Evolutionary conservation across 2,113 vertebrate species (phyloP), one percentile per base, ranked within the genome.

Genomic region (Erinaceus europaeus): DNA sequence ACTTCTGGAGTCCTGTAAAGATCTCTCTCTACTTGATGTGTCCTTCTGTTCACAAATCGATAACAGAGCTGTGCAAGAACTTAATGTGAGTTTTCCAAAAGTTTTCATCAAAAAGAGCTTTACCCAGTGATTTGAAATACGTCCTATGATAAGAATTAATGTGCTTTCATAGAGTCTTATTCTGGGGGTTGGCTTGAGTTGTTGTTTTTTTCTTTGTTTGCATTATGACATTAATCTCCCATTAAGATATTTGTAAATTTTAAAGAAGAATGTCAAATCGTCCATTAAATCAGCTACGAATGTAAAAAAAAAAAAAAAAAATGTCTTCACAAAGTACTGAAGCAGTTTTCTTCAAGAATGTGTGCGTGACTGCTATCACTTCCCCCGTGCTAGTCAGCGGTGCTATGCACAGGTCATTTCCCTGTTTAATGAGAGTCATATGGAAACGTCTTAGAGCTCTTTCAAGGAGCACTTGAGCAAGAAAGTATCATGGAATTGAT

Each of bases 1-100:
- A 94, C 97, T 99, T 90, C 97, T 99, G 94, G 98, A 99, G 89
- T 97, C 97, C 14, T 99, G 99, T 96, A 98, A 98, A 92, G 96
- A 96, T 61, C 98, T 99, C 36, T 97, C 97, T 76, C 97, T 99
- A 90, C 97, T 99, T 34, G 99, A 99, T 64, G 98, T 99, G 93
- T 99, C 99, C 96, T 99, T 99, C 97, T 99, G 99, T 96, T 99
- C 99, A 1, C 98, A 99, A 96, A 98, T 99, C 69, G 99, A 99
- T 97, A 98, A 97, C 78, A 97, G 98, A 91, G 97, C 98, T 29
- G 98, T 99, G 67, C 97, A 99, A 75, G 99, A 99, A 94, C 97
- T 99, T 88, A 97, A 96, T 59, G 96, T 96, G 80, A 97, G 96
- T 94, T 99, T 99, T 90, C 99, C 99, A 73, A 98, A 98, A 9